Evolutionary conservation across 2,888 invertebrate genomes (phyloP).

Genomic region (Euproctis similis): DNA sequence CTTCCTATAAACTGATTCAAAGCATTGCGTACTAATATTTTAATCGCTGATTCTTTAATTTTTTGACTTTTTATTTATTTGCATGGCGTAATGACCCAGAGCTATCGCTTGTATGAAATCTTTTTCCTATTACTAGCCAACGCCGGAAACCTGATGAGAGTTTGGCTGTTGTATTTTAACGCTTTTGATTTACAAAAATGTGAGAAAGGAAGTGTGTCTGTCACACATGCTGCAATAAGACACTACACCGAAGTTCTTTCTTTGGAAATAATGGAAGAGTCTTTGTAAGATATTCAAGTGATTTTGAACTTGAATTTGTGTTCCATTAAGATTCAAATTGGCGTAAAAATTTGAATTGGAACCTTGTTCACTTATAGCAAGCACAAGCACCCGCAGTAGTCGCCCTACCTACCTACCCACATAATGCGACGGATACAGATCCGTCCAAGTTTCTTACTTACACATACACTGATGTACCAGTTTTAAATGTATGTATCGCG

Average conservation of each 20-base stretch:
- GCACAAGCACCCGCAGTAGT: slow-evolving; percentile 69
- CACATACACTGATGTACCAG: slow-evolving; percentile 65
- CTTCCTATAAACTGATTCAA: background rate
- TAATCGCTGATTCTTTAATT: too few relatives aligned
- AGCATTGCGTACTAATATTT: too few relatives aligned
- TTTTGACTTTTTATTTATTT: background rate
- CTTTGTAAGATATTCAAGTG: slow-evolving; percentile 34
- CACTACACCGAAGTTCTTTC: slow-evolving; percentile 53
- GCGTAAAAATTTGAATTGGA: slow-evolving; percentile 54
- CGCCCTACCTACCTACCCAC: slow-evolving; percentile 67
- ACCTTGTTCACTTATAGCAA: slow-evolving; percentile 56
- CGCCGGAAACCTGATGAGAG: slow-evolving; percentile 59
- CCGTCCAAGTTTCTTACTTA: slow-evolving; percentile 62
- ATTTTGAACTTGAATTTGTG: slow-evolving; percentile 51
- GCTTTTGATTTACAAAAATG: slow-evolving; percentile 71
- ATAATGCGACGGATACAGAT: slow-evolving; percentile 74
- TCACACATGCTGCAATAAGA: slow-evolving; percentile 56
- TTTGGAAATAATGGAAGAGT: slow-evolving; percentile 57
- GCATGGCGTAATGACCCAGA: slow-evolving; percentile 21
- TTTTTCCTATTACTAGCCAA: slow-evolving; percentile 43
- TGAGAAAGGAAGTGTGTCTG: slow-evolving; percentile 73
- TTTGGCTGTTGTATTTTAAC: slow-evolving; percentile 54
- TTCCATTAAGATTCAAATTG: slow-evolving; percentile 64
- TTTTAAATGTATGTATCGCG: slow-evolving; percentile 68
- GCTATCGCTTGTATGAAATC: slow-evolving; percentile 33